Evolutionary conservation across 2,888 invertebrate species (phyloP), one percentile per base, ranked within the genome.

Genomic region (Phania funesta): DNA sequence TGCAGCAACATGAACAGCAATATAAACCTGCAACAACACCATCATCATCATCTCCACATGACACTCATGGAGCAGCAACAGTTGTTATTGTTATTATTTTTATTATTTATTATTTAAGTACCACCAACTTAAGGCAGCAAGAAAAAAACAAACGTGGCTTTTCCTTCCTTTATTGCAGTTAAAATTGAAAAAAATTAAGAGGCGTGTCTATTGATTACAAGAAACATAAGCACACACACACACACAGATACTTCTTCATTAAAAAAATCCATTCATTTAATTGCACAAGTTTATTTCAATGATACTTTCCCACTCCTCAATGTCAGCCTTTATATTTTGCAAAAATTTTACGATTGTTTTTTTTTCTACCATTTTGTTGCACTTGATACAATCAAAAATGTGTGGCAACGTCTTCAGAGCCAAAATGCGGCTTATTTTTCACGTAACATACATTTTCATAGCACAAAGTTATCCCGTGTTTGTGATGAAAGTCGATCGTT

Each of bases 91-190:
- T 54, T 52, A 44, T 52, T 56, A 46, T 52, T 78, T 48, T 26
- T 64, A 13, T 48, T 65, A 6, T 58, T 32, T 52, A 9, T 9
- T 24, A n/a, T 56, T 84, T 83, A 86, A 64, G 73, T 73, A 64
- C 44, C 71, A 44, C 41, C 41, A 86, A 86, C 85, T 85, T 77
- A 84, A 85, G 85, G 85, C 86, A 44, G 16, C 41, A 41, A 16
- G 8, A 44, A 44, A 44, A 16, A 87, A 77, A 75, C 84, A 68
- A 79, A 71, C 24, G 18, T 24, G 46, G 7, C 18, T 9, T 52
- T n/a, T 20, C 18, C 2, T 56, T 58, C 11, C 41, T 65, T 67
- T 38, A 64, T 11, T 35, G 32, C 46, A 32, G 20, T 35, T 71
- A 24, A 3, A 44, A n/a, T 5, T 3, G n/a, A n/a, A n/a, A 50